A percentile compares a stretch with the other conserved stretches of the same genome.
Conservation (phyloP, 2,797 vertebrate species). For the Notoglanidium macrostoma region DNA sequence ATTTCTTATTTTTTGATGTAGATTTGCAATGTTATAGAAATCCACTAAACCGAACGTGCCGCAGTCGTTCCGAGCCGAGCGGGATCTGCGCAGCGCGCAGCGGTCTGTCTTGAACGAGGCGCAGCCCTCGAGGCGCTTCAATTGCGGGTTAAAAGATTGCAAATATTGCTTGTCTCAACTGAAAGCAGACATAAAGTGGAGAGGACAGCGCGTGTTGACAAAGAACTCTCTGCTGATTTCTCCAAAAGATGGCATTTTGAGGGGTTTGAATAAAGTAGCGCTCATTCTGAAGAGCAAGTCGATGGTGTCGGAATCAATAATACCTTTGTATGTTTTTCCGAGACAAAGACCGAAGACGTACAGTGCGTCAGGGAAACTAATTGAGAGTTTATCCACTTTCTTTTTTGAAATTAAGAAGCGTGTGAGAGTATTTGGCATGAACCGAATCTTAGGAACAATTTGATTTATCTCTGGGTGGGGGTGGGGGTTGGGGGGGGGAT, state of each 20-base stretch:
- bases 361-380: background rate
- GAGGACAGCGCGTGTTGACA: background rate
- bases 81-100: background rate
- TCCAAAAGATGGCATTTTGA: conserved; percentile 2
- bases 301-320: conserved; percentile 6
- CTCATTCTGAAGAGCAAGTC: background rate
- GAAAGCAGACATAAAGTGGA: background rate
- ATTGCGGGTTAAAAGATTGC: background rate
- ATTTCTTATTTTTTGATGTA: background rate
- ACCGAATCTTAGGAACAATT: background rate
- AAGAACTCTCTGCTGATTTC: conserved; percentile 1
- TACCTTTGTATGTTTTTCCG: background rate
- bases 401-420: background rate
- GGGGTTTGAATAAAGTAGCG: background rate
- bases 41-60: background rate
- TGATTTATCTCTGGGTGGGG: too few species aligned
- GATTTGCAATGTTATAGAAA: background rate
- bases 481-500: background rate
- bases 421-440: background rate
- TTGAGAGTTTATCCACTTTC: background rate
- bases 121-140: background rate
- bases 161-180: background rate
- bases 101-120: background rate
- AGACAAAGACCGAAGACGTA: background rate
- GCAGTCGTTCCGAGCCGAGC: background rate